Base-by-base conservation (phyloP, 37 sponge, comb jelly and placozoan species). In the Beroe forskalii region DNA sequence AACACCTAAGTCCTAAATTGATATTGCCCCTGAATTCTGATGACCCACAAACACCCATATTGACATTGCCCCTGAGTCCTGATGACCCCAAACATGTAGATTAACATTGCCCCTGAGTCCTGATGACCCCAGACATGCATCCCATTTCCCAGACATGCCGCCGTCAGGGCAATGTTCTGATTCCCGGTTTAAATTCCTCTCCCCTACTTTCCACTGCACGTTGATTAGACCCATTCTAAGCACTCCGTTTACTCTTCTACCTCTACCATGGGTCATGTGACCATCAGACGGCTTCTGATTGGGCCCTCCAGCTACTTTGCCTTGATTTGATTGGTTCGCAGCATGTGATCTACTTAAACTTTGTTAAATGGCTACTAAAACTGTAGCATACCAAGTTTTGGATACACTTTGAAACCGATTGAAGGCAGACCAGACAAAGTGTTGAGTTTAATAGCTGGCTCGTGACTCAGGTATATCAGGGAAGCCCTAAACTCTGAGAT, bases 321-420 rank as follows among this genome's bases (percentile, higher is more conserved):
- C 55, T 48, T 48, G 55, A 48, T 48, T 48, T 48, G 55, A 48
- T 48, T 48, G 55, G 55, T 48, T 48, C 6, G 12, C 55, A 48
- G 55, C 55, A 48, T 48, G 55, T 12, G 55, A 48, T 6, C 12
- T 48, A 48, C 55, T 48, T 48, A 48, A 6, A 6, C 55, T 17
- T 17, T 12, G 55, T 48, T 17, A 48, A 17, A 12, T 48, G 55
- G 12, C 55, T 48, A 48, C 37, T 69, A 69, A 55, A 69, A 69
- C 72, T 35, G 72, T 33, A 69, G 72, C 72, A 69, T 69, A 69
- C 72, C 72, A 69, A 69, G 72, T 27, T 69, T 35, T n/a, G n/a
- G n/a, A n/a, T n/a, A n/a, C n/a, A n/a, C n/a, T n/a, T 69, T 69
- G 32, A 69, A 48, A 48, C 55, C 55, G 55, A 48, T 48, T 48